Percentiles rank a stretch among this genome's conserved stretches.
phyloP scores from a whole-genome alignment of 1,140 invertebrate genomes.

The Caligus rogercresseyi region DNA sequence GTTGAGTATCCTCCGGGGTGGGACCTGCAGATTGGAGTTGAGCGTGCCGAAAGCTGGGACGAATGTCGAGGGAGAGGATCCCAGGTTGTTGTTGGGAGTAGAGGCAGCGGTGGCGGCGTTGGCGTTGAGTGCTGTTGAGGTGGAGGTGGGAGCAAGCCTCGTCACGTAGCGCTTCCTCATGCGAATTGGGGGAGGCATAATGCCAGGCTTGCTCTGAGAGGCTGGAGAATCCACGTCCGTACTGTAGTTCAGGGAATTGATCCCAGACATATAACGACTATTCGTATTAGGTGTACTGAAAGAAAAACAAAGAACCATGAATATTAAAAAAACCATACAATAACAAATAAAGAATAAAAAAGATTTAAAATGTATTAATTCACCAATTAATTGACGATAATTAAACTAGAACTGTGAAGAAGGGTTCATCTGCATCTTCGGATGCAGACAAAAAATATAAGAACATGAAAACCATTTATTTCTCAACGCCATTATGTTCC shows the following conservation, averaged over 20 bases:
- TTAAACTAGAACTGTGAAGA: too few species aligned
- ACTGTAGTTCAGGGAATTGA: slow-evolving; percentile 7
- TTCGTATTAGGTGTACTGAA: slow-evolving; percentile 4
- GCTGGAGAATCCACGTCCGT: slow-evolving; percentile 3
- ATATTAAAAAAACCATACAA: too few species aligned
- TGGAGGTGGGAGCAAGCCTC: not conserved
- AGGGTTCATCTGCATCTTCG: too few species aligned
- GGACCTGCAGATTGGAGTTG: not conserved
- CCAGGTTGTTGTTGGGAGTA: not conserved
- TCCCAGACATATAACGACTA: not conserved
- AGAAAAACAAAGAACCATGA: not conserved
- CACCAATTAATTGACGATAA: too few species aligned
- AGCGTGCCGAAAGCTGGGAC: not conserved
- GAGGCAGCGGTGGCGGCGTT: not conserved
- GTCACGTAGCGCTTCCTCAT: not conserved
- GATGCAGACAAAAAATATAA: too few species aligned
- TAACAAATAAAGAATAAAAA: too few species aligned
- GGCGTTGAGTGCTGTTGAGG: not conserved
- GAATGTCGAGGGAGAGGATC: not conserved
- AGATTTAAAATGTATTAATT: too few species aligned
- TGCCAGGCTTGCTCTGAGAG: not conserved
- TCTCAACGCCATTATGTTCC: too few species aligned
- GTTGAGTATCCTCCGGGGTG: not conserved
- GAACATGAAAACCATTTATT: too few species aligned
- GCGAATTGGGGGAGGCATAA: slow-evolving; percentile 6